Percentiles rank a stretch among this genome's conserved stretches.
phyloP scores from a whole-genome alignment of 2,113 vertebrate genomes.

The Pyrgilauda ruficollis region DNA sequence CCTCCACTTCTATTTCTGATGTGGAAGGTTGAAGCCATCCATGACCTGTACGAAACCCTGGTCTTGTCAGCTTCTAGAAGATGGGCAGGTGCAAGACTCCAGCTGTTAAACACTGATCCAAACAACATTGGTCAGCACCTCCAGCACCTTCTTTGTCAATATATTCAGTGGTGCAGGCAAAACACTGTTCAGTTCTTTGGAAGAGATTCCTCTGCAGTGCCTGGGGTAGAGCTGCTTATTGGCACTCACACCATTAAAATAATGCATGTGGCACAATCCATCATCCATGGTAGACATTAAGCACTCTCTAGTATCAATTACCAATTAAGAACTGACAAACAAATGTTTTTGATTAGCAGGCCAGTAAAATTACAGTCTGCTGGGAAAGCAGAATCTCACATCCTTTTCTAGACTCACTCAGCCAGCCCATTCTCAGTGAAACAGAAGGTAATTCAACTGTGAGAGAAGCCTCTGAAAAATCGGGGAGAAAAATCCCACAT shows the following conservation, averaged over 20 bases:
- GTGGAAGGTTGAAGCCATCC: background rate
- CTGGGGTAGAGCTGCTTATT: background rate
- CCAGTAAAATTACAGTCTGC: background rate
- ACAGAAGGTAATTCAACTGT: background rate
- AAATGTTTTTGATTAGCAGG: background rate
- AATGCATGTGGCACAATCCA: background rate
- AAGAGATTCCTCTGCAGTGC: background rate
- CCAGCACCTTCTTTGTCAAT: background rate
- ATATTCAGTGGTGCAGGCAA: background rate
- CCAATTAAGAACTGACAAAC: background rate
- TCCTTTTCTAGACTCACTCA: background rate
- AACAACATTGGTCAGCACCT: background rate
- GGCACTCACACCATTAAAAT: background rate
- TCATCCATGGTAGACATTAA: background rate
- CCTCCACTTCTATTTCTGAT: background rate
- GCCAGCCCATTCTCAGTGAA: background rate
- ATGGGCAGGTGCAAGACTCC: background rate
- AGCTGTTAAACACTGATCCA: background rate
- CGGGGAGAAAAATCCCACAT: rapidly evolving
- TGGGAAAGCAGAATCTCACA: background rate
- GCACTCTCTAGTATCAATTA: background rate
- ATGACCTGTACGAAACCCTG: background rate
- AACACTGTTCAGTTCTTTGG: background rate
- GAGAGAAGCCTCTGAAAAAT: background rate
- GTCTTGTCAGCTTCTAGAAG: background rate